phyloP scores from a whole-genome alignment of 2,797 vertebrate species.

The Melopsittacus undulatus region DNA sequence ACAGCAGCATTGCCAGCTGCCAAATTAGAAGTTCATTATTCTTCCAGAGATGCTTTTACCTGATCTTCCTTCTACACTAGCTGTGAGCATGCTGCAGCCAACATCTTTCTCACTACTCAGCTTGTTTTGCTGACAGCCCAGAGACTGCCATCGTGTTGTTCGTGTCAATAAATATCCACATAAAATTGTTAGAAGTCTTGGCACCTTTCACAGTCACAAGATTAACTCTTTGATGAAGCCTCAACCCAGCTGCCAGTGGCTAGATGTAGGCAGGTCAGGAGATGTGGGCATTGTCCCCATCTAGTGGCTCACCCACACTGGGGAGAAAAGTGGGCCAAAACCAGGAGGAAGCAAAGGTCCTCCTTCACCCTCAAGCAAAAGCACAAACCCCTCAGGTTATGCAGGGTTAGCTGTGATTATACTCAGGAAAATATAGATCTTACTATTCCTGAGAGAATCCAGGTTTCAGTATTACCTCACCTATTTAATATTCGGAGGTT shows the following conservation, averaged over 20 bases:
- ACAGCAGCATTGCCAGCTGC: background rate
- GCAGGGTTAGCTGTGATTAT: background rate
- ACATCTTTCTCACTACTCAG: background rate
- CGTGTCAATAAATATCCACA: background rate
- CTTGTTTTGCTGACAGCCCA: background rate
- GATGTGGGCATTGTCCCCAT: conserved; percentile 44
- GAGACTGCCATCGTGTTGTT: background rate
- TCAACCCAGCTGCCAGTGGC: background rate
- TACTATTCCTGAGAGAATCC: background rate
- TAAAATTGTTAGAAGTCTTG: background rate
- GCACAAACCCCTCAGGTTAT: background rate
- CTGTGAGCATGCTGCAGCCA: background rate
- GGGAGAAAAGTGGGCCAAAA: background rate
- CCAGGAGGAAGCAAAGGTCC: background rate
- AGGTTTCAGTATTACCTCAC: background rate
- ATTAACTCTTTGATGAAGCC: background rate
- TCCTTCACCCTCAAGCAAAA: background rate
- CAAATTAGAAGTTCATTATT: background rate
- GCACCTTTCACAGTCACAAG: background rate
- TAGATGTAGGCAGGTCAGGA: background rate
- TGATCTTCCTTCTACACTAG: background rate
- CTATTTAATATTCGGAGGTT: background rate
- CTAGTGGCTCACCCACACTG: conserved; percentile 37
- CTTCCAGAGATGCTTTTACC: background rate
- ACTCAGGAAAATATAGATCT: background rate